Conservation (phyloP, 2,888 invertebrate species). For the Mesoligia furuncula region DNA sequence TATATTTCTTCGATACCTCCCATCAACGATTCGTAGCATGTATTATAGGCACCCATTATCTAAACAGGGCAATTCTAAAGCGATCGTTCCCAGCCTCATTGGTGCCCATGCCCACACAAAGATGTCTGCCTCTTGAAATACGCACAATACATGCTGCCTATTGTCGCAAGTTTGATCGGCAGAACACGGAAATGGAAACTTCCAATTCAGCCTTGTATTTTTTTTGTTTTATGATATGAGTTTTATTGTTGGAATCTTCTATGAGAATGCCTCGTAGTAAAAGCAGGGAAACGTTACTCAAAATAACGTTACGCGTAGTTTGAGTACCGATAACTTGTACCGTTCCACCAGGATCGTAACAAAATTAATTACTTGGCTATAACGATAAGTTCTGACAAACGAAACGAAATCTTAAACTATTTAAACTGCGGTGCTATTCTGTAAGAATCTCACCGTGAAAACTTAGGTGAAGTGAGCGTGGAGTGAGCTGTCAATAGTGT, state of each 20-base stretch:
- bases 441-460: no score
- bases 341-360: no score
- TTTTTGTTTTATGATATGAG: neutral
- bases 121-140: constrained; percentile 3
- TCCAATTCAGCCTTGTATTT: constrained; percentile 1
- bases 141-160: constrained; percentile 31
- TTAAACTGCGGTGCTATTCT: no score
- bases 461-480: no score
- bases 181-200: constrained; percentile 52
- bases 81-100: neutral
- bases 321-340: no score
- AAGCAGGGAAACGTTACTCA: no score
- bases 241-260: neutral
- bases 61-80: constrained; percentile 6
- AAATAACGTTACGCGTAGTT: no score
- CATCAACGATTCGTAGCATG: neutral
- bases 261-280: neutral
- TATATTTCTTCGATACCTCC: neutral
- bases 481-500: no score
- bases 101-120: neutral
- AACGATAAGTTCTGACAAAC: no score
- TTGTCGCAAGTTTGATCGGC: constrained; percentile 54
- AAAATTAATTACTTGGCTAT: no score
- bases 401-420: no score
- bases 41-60: neutral